Evolutionary conservation across 2,113 vertebrate species (phyloP).

Genomic region (Melanocharis versteri): DNA sequence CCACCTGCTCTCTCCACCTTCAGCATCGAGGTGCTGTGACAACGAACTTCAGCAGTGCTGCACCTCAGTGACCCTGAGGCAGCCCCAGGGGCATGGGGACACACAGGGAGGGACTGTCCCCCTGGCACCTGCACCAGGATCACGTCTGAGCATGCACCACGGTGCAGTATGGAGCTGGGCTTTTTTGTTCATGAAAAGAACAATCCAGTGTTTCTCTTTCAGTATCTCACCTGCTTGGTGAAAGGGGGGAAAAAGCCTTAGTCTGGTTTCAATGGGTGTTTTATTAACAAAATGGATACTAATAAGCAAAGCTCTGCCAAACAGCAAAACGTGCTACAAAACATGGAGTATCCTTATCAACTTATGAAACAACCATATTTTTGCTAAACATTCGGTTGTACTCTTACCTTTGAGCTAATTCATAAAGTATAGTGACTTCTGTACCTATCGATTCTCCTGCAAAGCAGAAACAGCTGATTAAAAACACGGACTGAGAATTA

Average conservation of each 20-base stretch:
- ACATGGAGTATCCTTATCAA: neutral
- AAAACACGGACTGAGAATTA: neutral
- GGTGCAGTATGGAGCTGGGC: neutral
- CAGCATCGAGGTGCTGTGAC: neutral
- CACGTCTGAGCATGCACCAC: neutral
- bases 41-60: neutral
- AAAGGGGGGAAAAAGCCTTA: neutral
- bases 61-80: neutral
- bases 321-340: neutral
- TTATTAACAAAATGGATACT: neutral
- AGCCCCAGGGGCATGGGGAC: neutral
- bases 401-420: conserved; percentile 78
- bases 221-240: neutral
- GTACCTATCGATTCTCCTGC: conserved; percentile 75
- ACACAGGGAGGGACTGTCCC: neutral
- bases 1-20: conserved; percentile 5
- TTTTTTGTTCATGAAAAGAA: neutral
- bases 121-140: neutral
- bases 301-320: neutral
- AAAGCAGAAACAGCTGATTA: conserved; percentile 55
- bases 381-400: neutral
- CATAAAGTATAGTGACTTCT: conserved; percentile 69
- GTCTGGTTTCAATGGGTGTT: neutral
- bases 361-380: neutral
- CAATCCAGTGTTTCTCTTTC: neutral